Conservation (phyloP, 2,113 vertebrate species). For the Myiozetetes cayanensis region DNA sequence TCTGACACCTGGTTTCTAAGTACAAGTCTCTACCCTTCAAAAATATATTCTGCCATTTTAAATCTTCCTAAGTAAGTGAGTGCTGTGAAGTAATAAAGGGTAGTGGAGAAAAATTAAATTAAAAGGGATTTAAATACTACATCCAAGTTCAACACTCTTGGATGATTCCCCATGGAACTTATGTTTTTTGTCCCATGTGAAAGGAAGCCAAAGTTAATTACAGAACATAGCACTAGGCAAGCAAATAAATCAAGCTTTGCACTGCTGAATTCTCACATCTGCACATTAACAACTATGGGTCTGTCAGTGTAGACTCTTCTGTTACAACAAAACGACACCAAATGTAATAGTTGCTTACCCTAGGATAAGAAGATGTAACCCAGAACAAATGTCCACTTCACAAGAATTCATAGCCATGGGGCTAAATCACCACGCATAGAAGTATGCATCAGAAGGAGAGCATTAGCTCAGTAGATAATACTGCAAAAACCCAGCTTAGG, state of each 20-base stretch:
- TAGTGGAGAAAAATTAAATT: constrained; percentile 31
- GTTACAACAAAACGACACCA: background rate
- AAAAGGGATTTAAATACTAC: constrained; percentile 13
- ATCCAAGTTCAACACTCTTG: constrained; percentile 10
- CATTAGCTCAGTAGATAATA: background rate
- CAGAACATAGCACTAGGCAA: background rate
- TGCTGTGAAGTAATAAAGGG: background rate
- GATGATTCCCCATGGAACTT: background rate
- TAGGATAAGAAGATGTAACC: background rate
- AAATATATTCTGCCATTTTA: background rate
- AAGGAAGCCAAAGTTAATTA: constrained; percentile 49
- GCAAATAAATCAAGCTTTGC: constrained; percentile 44
- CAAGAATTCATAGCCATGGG: background rate
- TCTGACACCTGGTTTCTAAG: constrained; percentile 10
- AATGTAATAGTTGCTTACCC: background rate
- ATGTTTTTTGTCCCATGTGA: background rate
- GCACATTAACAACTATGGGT: constrained; percentile 8
- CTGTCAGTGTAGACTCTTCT: background rate
- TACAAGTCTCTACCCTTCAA: background rate
- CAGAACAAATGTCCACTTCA: background rate
- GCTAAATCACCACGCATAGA: background rate
- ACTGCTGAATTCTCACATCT: constrained; percentile 22
- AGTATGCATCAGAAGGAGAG: background rate
- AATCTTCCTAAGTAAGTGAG: constrained; percentile 19
- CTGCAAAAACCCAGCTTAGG: background rate